Percentiles rank a stretch among this genome's conserved stretches.
Conservation (phyloP, 2,888 invertebrate species). For the Sisyra terminalis region DNA sequence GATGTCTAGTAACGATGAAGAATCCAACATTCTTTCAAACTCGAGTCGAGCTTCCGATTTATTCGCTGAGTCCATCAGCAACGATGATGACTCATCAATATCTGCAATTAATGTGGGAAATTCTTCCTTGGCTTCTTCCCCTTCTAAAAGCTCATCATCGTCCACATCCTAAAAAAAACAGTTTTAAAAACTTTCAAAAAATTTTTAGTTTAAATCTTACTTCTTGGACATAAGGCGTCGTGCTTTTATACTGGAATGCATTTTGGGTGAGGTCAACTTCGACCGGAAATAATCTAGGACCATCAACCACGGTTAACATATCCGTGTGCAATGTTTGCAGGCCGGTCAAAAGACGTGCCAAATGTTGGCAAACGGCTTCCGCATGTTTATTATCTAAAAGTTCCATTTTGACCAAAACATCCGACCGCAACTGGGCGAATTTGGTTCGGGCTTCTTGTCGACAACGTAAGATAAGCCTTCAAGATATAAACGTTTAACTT, state of each 20-base stretch:
- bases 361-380: constrained; percentile 79
- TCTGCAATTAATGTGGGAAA: background rate
- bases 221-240: constrained; percentile 27
- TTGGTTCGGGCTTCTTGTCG: constrained; percentile 83
- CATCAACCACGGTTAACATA: constrained; percentile 41
- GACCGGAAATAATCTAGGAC: constrained; percentile 76
- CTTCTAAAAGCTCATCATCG: constrained; percentile 35
- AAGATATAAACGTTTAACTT: constrained; percentile 12
- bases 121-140: constrained; percentile 24
- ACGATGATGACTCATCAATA: background rate
- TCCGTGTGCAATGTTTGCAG: constrained; percentile 36
- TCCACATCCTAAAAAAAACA: constrained; percentile 28
- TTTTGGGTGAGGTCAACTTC: constrained; percentile 88
- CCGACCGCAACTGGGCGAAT: constrained; percentile 70
- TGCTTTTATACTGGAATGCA: constrained; percentile 79
- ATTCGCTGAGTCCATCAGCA: background rate
- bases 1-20: background rate
- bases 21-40: background rate
- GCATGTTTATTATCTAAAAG: constrained; percentile 96
- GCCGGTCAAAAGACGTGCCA: constrained; percentile 70
- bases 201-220: too few relatives aligned
- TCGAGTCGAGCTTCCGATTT: background rate
- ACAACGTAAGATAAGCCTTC: constrained; percentile 78
- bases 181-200: too few relatives aligned
- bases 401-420: constrained; percentile 93